Evolutionary conservation across 2,113 vertebrate genomes (phyloP), one percentile per base, ranked within the genome.

Genomic region (Zingel zingel): DNA sequence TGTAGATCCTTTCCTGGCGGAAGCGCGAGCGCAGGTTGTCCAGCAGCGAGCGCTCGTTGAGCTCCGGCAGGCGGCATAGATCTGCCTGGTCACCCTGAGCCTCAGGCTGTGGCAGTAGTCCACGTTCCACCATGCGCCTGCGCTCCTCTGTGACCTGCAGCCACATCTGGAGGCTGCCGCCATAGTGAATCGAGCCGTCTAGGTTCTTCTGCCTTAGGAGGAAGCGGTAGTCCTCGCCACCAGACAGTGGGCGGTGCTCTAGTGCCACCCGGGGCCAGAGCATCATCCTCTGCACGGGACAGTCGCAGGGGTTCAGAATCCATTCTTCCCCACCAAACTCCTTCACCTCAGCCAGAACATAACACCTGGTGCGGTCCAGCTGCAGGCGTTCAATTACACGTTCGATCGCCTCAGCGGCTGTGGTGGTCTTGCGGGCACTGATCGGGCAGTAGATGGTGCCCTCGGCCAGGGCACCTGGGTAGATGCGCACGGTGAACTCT

Each of bases 321-420:
- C 98, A 99, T 94, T 99, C 98, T 85, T 99, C 98, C 61, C 98
- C 98, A 1, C 98, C 98, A 7, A 99, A 99, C 91, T 99, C 98
- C 91, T 99, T 99, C 88, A 99, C 98, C 82, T 99, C 98, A 0
- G 98, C 98, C 39, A 99, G 79, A 63, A 99, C 98, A 0, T 99
- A 99, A 53, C 97, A 99, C 95, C 96, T 98, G 68, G 97, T 96
- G 87, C 97, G 96, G 86, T 99, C 98, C 0, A 99, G 95, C 36
- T 94, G 96, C 65, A 99, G 96, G 81, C 95, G 97, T 12, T 96
- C 92, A 54, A 99, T 97, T 85, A 99, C 96, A 0, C 93, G 93
- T 9, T 97, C 97, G 5, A 99, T 99, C 93, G 98, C 98, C 94
- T 99, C 98, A 0, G 98, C 98, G 0, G 98, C 98, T 0, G 97